Conservation (phyloP, 1,140 invertebrate species). For the Asobara japonica region DNA sequence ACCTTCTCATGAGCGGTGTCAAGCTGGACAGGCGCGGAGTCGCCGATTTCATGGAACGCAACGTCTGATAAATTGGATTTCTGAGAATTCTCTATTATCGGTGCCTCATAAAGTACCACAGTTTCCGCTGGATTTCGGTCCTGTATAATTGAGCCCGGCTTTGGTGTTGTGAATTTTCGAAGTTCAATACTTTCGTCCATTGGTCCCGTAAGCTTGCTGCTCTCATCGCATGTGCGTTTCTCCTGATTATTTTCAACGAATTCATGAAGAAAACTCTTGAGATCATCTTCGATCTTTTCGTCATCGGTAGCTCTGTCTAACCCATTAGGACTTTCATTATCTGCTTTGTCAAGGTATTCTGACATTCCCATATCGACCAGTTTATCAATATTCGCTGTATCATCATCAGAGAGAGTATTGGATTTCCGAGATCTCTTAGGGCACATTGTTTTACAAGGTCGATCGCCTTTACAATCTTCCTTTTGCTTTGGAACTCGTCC, state of each 20-base stretch:
- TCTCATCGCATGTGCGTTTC: conserved; percentile 33
- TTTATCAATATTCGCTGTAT: not conserved
- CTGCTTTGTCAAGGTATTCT: conserved; percentile 41
- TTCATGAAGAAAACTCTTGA: conserved; percentile 41
- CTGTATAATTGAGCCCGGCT: conserved; percentile 56
- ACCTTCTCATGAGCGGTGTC: conserved; percentile 54
- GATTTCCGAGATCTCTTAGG: conserved; percentile 42
- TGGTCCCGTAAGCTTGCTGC: conserved; percentile 23
- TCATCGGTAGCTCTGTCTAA: conserved; percentile 35
- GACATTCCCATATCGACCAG: conserved; percentile 11
- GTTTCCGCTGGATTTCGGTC: conserved; percentile 52
- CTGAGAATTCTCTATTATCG: conserved; percentile 49
- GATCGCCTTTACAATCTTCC: conserved; percentile 53
- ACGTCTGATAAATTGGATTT: conserved; percentile 60
- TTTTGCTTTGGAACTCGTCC: conserved; percentile 50
- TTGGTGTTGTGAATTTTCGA: conserved; percentile 42
- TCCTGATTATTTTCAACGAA: conserved; percentile 34
- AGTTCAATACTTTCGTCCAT: conserved; percentile 37
- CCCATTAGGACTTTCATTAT: conserved; percentile 40
- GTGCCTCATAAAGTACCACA: conserved; percentile 55
- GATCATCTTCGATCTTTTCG: not conserved
- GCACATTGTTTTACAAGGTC: conserved; percentile 58
- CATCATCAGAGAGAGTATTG: not conserved
- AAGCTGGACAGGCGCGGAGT: conserved; percentile 51
- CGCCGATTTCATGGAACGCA: conserved; percentile 60